Evolutionary conservation across 1,140 invertebrate species (phyloP).

Genomic region (Drosophila pruinosa): DNA sequence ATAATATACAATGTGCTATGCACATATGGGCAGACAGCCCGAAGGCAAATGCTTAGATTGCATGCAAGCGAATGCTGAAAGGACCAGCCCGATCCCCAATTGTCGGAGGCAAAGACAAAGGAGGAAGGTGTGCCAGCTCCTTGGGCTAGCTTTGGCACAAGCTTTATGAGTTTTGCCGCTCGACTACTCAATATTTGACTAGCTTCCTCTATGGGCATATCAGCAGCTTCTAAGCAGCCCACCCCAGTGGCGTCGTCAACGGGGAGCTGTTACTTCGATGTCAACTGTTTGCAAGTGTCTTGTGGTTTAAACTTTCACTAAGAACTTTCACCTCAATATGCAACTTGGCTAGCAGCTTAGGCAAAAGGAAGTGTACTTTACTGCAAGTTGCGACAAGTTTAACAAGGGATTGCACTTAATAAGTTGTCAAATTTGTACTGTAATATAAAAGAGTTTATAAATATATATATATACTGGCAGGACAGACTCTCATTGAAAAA

Average conservation of each 20-base stretch:
- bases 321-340: background rate
- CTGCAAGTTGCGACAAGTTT: background rate
- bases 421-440: background rate
- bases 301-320: background rate
- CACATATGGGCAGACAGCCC: conserved; percentile 45
- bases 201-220: conserved; percentile 25
- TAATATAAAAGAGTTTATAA: background rate
- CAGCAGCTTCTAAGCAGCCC: conserved; percentile 4
- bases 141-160: conserved; percentile 21
- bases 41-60: conserved; percentile 61
- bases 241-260: background rate
- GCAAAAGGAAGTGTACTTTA: background rate
- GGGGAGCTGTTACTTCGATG: background rate
- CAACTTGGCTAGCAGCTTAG: background rate
- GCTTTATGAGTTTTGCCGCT: conserved; percentile 42
- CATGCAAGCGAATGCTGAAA: conserved; percentile 62
- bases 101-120: background rate
- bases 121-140: background rate
- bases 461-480: no score
- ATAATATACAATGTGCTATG: conserved; percentile 16
- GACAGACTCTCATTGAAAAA: no score
- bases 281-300: background rate
- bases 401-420: background rate
- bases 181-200: conserved; percentile 47
- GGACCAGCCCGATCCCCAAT: conserved; percentile 8